A percentile compares a stretch with the other conserved stretches of the same genome.
phyloP scores from a whole-genome alignment of 2,888 invertebrate genomes.

The Acleris holmiana region DNA sequence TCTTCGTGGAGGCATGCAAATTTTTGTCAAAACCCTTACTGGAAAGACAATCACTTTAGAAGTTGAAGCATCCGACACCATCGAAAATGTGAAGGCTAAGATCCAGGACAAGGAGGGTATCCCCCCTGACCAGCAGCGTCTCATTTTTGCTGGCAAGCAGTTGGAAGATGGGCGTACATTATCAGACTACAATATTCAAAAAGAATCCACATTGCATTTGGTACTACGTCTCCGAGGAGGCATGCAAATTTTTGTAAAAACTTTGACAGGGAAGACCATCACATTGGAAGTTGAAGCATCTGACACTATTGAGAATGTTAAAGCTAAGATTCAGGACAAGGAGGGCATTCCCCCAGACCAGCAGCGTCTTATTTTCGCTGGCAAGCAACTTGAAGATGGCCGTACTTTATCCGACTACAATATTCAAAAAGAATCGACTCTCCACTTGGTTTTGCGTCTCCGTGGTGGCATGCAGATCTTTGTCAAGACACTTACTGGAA shows the following conservation, averaged over 20 bases:
- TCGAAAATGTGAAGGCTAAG: conserved; percentile 72
- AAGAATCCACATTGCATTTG: conserved; percentile 63
- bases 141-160: conserved; percentile 67
- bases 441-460: conserved; percentile 42
- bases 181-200: conserved; percentile 67
- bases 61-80: conserved; percentile 68
- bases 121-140: conserved; percentile 67
- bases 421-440: conserved; percentile 42
- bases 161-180: conserved; percentile 65
- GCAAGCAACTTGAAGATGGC: conserved; percentile 42
- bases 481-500: conserved; percentile 42
- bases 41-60: conserved; percentile 66
- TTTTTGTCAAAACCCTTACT: conserved; percentile 65
- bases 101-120: conserved; percentile 72
- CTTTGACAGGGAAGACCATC: conserved; percentile 65
- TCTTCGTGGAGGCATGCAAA: conserved; percentile 69
- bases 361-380: conserved; percentile 42
- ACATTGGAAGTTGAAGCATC: conserved; percentile 64
- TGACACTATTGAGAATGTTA: conserved; percentile 42
- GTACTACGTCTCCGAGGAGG: conserved; percentile 65
- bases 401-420: conserved; percentile 43
- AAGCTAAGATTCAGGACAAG: conserved; percentile 43
- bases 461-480: conserved; percentile 44
- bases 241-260: conserved; percentile 72
- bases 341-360: conserved; percentile 44